Evolutionary conservation across 1,140 invertebrate genomes (phyloP).

Genomic region (Periplaneta americana): DNA sequence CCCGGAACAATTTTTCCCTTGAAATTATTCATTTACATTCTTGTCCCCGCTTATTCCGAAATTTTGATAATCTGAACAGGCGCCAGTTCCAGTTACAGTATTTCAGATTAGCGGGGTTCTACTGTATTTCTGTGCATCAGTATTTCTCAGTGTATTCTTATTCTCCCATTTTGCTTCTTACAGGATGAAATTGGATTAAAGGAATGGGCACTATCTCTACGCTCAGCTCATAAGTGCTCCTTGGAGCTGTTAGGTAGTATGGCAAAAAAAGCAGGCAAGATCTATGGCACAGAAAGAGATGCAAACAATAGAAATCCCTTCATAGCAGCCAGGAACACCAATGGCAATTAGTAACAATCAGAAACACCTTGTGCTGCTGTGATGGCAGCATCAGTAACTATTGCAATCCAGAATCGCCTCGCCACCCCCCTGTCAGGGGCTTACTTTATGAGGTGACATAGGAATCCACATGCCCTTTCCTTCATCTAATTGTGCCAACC

Average conservation of each 20-base stretch:
- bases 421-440: not conserved
- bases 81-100: too few relatives aligned
- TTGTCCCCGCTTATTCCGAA: too few relatives aligned
- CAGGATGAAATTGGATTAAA: conserved; percentile 93
- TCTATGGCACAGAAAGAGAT: conserved; percentile 79
- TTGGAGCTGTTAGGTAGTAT: conserved; percentile 87
- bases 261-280: conserved; percentile 95
- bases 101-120: too few relatives aligned
- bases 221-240: conserved; percentile 87
- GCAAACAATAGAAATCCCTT: conserved; percentile 18
- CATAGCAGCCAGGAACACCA: conserved; percentile 18
- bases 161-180: too few relatives aligned
- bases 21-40: too few relatives aligned
- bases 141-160: too few relatives aligned
- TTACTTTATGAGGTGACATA: not conserved
- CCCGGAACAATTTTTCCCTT: too few relatives aligned
- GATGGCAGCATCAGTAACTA: not conserved
- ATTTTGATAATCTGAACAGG: too few relatives aligned
- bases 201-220: conserved; percentile 87
- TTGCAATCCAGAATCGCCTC: not conserved
- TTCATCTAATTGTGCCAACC: not conserved
- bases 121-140: too few relatives aligned
- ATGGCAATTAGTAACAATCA: conserved; percentile 18
- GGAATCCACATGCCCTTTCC: not conserved
- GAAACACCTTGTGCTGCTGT: not conserved